Base-by-base conservation (phyloP, 2,888 invertebrate genomes). In the Dasypolia templi region DNA sequence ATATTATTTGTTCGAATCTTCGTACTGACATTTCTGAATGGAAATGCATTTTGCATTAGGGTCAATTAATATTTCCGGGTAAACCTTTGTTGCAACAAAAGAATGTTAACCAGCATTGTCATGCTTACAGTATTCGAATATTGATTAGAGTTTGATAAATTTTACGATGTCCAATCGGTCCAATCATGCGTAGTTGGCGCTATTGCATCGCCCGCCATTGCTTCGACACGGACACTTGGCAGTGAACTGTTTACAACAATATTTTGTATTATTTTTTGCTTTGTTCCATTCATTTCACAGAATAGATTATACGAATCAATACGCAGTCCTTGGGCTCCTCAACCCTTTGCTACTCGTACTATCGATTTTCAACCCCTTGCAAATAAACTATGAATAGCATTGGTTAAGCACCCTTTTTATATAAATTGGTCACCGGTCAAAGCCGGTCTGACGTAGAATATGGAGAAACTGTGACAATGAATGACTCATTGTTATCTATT, bases 321-420 rank as follows among this genome's bases (percentile, higher is more conserved):
- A 81, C 22, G 12, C 22, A 46, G n/a, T 63, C 63, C 55, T 74
- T 71, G 75, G 53, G 69, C 65, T 65, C 62, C 55, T 75, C 75
- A 80, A 81, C 85, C 82, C 84, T 85, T 78, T 70, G 29, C 63
- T 63, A 70, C 73, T 69, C 75, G 81, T 79, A 81, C 42, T 82
- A 91, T 89, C 83, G 88, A 89, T 89, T 89, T 86, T 81, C 58
- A 82, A 86, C 88, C 90, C 90, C 83, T 85, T 81, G 59, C 75
- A 68, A 84, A 74, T 79, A 69, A 80, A 49, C 42, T 69, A 66
- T 79, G 84, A 84, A 84, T 84, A 77, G 80, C 65, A 68, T 70
- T 73, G 72, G 84, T 81, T 84, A 78, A 74, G 75, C 81, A 75
- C 87, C 84, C 86, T 32, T 68, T 66, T 72, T 39, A 59, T 49